Evolutionary conservation across 2,797 vertebrate species (phyloP).

Genomic region (Falco concolor): DNA sequence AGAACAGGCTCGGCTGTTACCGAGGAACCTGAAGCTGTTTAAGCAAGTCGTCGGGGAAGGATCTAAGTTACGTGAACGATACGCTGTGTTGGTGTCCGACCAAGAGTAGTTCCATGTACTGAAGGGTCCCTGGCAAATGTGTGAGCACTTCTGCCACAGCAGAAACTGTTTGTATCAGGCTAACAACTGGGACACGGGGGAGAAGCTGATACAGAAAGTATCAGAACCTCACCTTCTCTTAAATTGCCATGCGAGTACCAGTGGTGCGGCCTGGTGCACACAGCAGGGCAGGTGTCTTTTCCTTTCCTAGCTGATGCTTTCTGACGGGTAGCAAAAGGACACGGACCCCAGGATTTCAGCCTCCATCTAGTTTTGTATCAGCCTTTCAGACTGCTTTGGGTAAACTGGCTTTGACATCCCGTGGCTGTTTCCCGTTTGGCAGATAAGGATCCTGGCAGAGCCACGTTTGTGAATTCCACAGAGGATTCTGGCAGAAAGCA

Average conservation of each 20-base stretch:
- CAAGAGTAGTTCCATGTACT: neutral
- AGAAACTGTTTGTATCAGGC: neutral
- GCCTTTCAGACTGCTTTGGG: neutral
- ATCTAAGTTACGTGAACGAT: neutral
- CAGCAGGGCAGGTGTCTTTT: neutral
- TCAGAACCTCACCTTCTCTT: neutral
- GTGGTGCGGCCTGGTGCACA: neutral
- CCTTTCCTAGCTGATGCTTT: neutral
- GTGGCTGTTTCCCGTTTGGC: neutral
- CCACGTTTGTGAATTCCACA: rapidly evolving
- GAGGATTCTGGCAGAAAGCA: neutral
- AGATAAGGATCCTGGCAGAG: neutral
- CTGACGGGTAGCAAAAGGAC: neutral
- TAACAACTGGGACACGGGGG: neutral
- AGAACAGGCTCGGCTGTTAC: neutral
- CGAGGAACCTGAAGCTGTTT: neutral
- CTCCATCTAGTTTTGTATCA: neutral
- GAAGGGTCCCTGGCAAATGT: neutral
- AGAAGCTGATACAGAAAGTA: neutral
- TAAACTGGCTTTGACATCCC: neutral
- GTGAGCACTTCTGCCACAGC: neutral
- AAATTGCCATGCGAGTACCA: neutral
- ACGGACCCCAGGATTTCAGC: neutral
- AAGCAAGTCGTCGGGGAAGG: neutral
- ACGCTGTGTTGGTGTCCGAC: neutral